Evolutionary conservation across 1,140 invertebrate species (phyloP).

Genomic region (Cydia splendana): DNA sequence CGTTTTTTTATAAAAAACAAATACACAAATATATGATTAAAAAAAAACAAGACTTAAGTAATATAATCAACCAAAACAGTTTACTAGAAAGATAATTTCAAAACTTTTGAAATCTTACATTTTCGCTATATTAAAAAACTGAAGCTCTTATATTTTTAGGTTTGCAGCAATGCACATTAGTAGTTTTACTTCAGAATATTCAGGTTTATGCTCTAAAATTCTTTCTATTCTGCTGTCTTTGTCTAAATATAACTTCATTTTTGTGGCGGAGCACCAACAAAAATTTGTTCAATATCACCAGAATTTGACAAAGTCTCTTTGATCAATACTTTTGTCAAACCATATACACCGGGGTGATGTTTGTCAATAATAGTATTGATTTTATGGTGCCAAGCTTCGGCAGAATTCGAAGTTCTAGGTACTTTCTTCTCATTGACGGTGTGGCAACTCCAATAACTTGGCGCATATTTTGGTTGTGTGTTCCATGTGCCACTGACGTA

Average conservation of each 20-base stretch:
- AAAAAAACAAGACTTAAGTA: too few species aligned
- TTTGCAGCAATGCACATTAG: not conserved
- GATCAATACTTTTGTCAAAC: not conserved
- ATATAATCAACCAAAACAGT: too few species aligned
- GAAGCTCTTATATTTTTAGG: not conserved
- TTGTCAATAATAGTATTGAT: not conserved
- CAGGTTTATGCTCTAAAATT: not conserved
- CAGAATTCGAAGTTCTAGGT: not conserved
- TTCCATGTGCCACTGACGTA: not conserved
- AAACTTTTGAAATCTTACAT: too few species aligned
- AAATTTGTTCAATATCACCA: not conserved
- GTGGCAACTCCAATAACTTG: not conserved
- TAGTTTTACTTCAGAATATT: not conserved
- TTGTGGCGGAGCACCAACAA: not conserved
- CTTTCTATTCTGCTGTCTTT: not conserved
- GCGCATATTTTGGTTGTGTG: not conserved
- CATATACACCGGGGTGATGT: slow-evolving; percentile 1
- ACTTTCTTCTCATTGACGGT: not conserved
- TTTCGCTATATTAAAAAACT: too few species aligned
- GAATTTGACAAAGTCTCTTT: not conserved
- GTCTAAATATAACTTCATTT: not conserved
- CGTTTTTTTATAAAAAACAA: too few species aligned
- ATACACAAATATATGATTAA: too few species aligned
- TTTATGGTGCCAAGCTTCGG: slow-evolving; percentile 9
- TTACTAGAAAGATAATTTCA: too few species aligned